Evolutionary conservation across 2,113 vertebrate species (phyloP).

Genomic region (Anas platyrhynchos): DNA sequence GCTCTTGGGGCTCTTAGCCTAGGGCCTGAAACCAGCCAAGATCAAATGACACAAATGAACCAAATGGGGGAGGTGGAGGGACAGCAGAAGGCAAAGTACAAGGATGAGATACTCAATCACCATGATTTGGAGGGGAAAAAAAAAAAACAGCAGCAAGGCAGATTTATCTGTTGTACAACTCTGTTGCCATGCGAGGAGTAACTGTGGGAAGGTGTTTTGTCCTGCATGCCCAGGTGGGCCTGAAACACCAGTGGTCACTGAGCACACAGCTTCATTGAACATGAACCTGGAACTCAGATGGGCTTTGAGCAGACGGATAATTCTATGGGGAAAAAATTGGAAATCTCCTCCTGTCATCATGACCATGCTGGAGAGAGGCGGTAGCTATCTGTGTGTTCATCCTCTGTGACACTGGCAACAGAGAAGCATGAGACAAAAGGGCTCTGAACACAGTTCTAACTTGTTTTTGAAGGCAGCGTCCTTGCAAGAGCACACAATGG

Average conservation of each 20-base stretch:
- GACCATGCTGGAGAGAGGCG: fast-evolving
- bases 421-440: neutral
- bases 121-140: fast-evolving
- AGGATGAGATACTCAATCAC: conserved; percentile 6
- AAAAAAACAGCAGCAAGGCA: neutral
- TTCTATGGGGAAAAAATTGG: neutral
- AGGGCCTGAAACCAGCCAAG: neutral
- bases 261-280: neutral
- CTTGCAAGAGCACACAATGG: neutral
- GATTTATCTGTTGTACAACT: neutral
- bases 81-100: conserved; percentile 44
- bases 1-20: neutral
- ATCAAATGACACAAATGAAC: neutral
- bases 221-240: neutral
- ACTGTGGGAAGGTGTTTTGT: neutral
- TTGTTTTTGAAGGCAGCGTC: neutral
- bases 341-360: neutral
- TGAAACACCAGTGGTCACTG: neutral
- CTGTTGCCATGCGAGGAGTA: neutral
- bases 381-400: neutral
- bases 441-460: neutral
- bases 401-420: neutral
- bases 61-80: neutral
- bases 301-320: neutral
- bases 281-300: neutral